These are phyloP conservation scores for Ctenopoma multispine DNA, from an alignment of 2,797 vertebrate genomes.

Conservation along the genomic window DNA sequence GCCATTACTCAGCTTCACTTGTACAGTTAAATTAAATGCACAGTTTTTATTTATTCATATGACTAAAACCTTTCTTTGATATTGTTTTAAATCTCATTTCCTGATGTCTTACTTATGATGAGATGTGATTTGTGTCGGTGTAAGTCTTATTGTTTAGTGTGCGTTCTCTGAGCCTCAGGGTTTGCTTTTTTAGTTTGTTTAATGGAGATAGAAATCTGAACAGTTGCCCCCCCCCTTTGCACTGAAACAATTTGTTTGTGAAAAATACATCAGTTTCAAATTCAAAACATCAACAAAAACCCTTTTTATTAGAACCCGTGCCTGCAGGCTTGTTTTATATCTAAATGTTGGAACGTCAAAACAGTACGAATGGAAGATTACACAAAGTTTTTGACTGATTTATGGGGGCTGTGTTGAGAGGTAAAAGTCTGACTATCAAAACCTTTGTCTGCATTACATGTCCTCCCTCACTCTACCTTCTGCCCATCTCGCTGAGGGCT, in stretches of 20 bases:
- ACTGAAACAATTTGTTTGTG: constrained; percentile 9
- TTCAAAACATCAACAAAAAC: constrained; percentile 27
- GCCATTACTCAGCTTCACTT: background rate
- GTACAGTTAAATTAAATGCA: constrained; percentile 3
- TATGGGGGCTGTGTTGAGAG: constrained; percentile 31
- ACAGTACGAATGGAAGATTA: constrained; percentile 16
- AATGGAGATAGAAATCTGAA: constrained; percentile 44
- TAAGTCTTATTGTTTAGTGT: constrained; percentile 33
- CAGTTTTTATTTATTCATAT: constrained; percentile 23
- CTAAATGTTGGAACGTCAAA: constrained; percentile 5
- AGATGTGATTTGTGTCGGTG: constrained; percentile 31
- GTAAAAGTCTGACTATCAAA: constrained; percentile 45
- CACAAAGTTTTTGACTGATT: constrained; percentile 31
- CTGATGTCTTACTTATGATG: constrained; percentile 14
- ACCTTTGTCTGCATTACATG: constrained; percentile 54
- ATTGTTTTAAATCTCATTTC: constrained; percentile 44
- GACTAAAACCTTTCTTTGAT: constrained; percentile 31
- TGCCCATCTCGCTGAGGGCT: constrained; percentile 47
- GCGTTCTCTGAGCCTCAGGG: constrained; percentile 11
- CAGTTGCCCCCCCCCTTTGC: constrained; percentile 14
- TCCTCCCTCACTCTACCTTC: constrained; percentile 36
- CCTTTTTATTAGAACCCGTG: constrained; percentile 4
- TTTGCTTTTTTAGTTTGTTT: constrained; percentile 32
- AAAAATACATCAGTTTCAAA: constrained; percentile 34
- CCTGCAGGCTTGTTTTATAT: constrained; percentile 15